Base-by-base conservation (phyloP, 37 sponge, comb jelly and placozoan genomes). In the Oscarella lobularis region DNA sequence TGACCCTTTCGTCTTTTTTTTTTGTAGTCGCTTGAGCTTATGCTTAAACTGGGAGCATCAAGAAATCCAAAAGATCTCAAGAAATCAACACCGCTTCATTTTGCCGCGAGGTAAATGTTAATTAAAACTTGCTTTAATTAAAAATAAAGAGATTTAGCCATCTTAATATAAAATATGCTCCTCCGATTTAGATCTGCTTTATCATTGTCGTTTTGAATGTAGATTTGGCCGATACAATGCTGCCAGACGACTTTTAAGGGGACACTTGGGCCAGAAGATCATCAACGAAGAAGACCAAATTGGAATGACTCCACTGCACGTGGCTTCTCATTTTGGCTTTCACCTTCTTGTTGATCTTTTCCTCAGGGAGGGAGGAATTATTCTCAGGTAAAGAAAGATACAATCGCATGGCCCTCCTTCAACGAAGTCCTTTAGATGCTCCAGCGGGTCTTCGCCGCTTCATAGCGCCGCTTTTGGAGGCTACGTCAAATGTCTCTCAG, bases 271-370 rank as follows among this genome's bases (percentile, higher is more conserved):
- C n/a, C 1, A 38, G 40, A 38, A 78, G n/a, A 31, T 85, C n/a
- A 77, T 93, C n/a, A 93, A 93, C 38, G 87, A 93, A 60, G 39
- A 54, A 41, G 78, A 86, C 78, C 36, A 39, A 0, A 31, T 14
- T 40, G 94, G 90, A 65, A 40, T n/a, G 2, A 93, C 94, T 2
- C 94, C 94, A 31, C 85, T 93, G 2, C 94, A 93, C 39, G 2
- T 39, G 14, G 94, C 88, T 39, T 83, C 90, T 27, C 20, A 0
- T 1, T 29, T 39, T 33, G 94, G 94, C 0, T 72, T 84, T 40
- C 4, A 37, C 2, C 77, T 75, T 9, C 81, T 80, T 32, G 79
- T 87, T 2, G 85, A 89, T 38, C 38, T 93, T 20, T 81, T 93
- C 1, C 83, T 93, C 0, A 40, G 75, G 20, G 78, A 82, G 34